Evolutionary conservation across 2,888 invertebrate species (phyloP), one percentile per base, ranked within the genome.

Genomic region (Theretra japonica): DNA sequence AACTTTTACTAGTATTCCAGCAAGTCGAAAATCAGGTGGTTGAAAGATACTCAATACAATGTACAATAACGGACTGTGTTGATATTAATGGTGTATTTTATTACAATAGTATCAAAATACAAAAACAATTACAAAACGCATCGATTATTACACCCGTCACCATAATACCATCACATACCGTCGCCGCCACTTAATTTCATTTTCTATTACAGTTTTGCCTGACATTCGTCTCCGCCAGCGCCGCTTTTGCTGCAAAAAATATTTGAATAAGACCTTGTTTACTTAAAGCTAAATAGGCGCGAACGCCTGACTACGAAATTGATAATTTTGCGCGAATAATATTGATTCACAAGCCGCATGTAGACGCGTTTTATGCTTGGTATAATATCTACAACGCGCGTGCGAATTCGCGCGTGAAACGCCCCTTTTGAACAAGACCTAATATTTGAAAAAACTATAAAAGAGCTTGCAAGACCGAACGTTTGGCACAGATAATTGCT

Each of bases 171-270:
- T 73, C 81, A 81, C 82, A 79, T 84, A 86, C 85, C 82, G 58
- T 53, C 23, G 48, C 48, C 48, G 41, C 65, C 17, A 7, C 4
- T 53, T 53, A n/a, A 69, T 71, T 58, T 62, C 58, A 53, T 53
- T 69, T 65, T 53, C 72, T 68, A 68, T 85, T 82, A 90, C 75
- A 90, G 84, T 83, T 89, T 90, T 68, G 90, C 84, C 57, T 84
- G 85, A 57, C 73, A 69, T 41, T 1, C 41, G 41, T 41, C 41
- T 2, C 41, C 41, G 41, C 41, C 41, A 15, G 2, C 41, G 41
- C 41, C 41, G 41, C 41, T 41, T 41, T 85, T 84, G 68, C 89
- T 89, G 89, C 71, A 86, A 81, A 83, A 82, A 48, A 80, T 75
- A 73, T 70, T 11, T 65, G n/a, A 2, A 21, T 41, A 41, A 41